These are phyloP conservation scores for Balanococcus diminutus DNA, from an alignment of 2,888 invertebrate species.

Conservation along the genomic window DNA sequence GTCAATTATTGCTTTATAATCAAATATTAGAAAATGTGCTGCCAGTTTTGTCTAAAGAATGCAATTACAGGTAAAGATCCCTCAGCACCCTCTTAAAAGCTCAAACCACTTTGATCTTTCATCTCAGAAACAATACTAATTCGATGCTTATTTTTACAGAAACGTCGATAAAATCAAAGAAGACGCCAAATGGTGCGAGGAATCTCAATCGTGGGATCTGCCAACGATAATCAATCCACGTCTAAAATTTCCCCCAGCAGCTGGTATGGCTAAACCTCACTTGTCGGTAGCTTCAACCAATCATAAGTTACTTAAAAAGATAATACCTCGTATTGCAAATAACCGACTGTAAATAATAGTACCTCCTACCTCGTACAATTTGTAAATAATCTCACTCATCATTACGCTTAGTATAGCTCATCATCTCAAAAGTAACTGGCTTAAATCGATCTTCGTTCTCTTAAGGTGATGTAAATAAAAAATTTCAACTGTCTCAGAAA, in stretches of 20 bases:
- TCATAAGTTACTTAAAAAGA: not conserved
- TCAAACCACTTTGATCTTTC: no score
- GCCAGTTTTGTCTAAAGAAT: conserved; percentile 73
- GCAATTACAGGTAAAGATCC: conserved; percentile 70
- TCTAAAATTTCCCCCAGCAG: conserved; percentile 73
- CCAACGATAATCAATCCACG: conserved; percentile 71
- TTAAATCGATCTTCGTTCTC: conserved; percentile 12
- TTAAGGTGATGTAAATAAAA: conserved; percentile 51
- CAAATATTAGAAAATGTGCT: conserved; percentile 72
- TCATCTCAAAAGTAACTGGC: not conserved
- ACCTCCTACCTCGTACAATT: not conserved
- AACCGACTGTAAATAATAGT: conserved; percentile 20
- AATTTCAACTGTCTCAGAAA: conserved; percentile 52
- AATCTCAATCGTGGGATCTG: conserved; percentile 72
- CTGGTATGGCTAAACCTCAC: conserved; percentile 51
- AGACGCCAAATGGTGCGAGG: conserved; percentile 77
- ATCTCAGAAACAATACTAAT: no score
- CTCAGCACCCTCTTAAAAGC: not conserved
- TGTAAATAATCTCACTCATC: not conserved
- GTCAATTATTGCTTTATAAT: conserved; percentile 71
- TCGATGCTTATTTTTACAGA: conserved; percentile 60
- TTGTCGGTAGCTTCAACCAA: not conserved
- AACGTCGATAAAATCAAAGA: conserved; percentile 73
- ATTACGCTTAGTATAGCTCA: not conserved
- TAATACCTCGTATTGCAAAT: not conserved